phyloP scores from a whole-genome alignment of 2,888 invertebrate species.

The Agriopis marginaria region DNA sequence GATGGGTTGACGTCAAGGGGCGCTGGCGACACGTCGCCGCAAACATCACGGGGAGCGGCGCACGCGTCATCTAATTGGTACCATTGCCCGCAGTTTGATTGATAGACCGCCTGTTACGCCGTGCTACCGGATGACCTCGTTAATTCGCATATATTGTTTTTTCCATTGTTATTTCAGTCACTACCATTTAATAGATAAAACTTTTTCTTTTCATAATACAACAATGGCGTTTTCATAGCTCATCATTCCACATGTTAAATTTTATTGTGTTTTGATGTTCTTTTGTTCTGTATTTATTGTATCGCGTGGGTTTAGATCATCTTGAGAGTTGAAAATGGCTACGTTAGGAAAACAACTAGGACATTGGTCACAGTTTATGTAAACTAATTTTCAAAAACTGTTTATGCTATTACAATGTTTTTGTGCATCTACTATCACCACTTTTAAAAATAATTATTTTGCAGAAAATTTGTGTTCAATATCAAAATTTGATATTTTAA shows the following conservation, averaged over 20 bases:
- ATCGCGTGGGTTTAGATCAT: not conserved
- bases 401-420: too few species aligned
- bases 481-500: too few species aligned
- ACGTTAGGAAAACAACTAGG: not conserved
- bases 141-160: constrained; percentile 67
- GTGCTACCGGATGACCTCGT: constrained; percentile 75
- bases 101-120: constrained; percentile 79
- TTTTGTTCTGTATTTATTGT: constrained; percentile 14
- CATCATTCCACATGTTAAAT: constrained; percentile 9
- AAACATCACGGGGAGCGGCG: constrained; percentile 71
- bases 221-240: constrained; percentile 14
- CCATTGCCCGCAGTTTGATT: constrained; percentile 68
- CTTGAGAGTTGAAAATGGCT: not conserved
- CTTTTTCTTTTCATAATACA: not conserved
- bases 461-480: too few species aligned
- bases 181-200: constrained; percentile 10
- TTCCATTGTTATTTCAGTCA: constrained; percentile 54
- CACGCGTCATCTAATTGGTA: constrained; percentile 70
- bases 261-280: constrained; percentile 16
- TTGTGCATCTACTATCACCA: too few species aligned
- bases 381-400: too few species aligned
- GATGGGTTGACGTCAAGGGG: constrained; percentile 67
- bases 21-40: constrained; percentile 50
- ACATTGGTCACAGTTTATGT: not conserved
- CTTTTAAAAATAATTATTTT: too few species aligned